Evolutionary conservation across 2,797 vertebrate species (phyloP), one percentile per base, ranked within the genome.

Genomic region (Mormyrops attenuatus): DNA sequence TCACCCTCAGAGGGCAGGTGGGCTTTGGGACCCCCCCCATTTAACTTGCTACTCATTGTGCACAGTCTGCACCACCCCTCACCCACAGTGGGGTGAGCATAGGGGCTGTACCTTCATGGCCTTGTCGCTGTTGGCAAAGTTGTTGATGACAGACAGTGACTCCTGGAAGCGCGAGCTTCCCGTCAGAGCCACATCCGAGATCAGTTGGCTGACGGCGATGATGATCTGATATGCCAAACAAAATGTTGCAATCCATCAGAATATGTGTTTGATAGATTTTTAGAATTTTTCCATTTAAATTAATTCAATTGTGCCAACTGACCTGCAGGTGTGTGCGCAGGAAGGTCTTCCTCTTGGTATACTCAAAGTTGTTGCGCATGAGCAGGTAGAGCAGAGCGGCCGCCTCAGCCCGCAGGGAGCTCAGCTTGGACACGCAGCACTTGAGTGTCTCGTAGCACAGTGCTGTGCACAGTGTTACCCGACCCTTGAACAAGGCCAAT

Each of bases 331-430:
- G 99, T 0, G 97, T 99, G 90, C 98, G 97, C 69, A 99, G 93
- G 93, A 99, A 99, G 0, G 96, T 98, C 93, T 96, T 98, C 92
- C 97, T 97, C 94, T 98, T 99, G 91, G 98, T 99, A 95, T 97
- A 98, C 90, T 99, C 98, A 49, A 98, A 99, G 94, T 99, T 99
- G 93, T 97, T 98, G 90, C 96, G 97, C 99, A 99, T 99, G 89
- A 99, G 96, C 90, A 99, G 96, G 92, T 99, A 99, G 57, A 99
- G 96, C 92, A 99, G 96, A 9, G 97, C 97, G 0, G 98, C 97
- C 0, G 98, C 97, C 93, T 99, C 98, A 0, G 97, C 97, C 88
- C 98, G 95, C 0, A 98, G 97, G 7, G 96, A 96, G 3, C 93
- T 96, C 92, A 99, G 95, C 93, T 98, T 99, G 44, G 98, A 99